Base-by-base conservation (phyloP, 2,888 invertebrate species). In the Heteropelma amictum region DNA sequence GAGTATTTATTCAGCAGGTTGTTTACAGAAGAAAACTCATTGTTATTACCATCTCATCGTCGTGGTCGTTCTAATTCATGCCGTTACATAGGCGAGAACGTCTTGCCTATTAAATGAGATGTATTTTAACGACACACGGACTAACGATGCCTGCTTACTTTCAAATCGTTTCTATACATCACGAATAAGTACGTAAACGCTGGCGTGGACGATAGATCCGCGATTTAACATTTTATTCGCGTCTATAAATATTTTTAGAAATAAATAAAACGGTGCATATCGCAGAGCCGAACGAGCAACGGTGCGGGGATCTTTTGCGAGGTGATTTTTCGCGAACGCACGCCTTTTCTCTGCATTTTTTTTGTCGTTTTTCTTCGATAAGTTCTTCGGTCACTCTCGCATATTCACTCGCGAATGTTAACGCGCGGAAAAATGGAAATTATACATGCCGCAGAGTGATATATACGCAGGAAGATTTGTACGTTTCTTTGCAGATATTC, bases 21-120 rank as follows among this genome's bases (percentile, higher is more conserved):
- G 19, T 7, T 17, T 67, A 63, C 21, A 51, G 45, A 63, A 51
- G 33, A 63, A 69, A 64, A 61, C 79, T 81, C 78, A 79, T 81
- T 78, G 77, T 76, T 79, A 81, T 82, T 80, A 76, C 77, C 72
- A 78, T 76, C 79, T 77, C 78, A 79, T 79, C 76, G 67, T 47
- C 56, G 72, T 54, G 61, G 79, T 80, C 77, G 81, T 81, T 81
- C 78, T 80, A 80, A 82, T 82, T 82, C 80, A 80, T 77, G 80
- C 73, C 79, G 78, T 77, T 53, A 76, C 58, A 70, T 76, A 64
- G 74, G 68, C 74, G 72, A 77, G 73, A 69, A 72, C 68, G 76
- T 71, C 67, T 74, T 80, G 79, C 79, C 80, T 77, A 79, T 81
- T 81, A 79, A 81, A 79, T 75, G 77, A 79, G 71, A 77, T 76